Conservation (phyloP, 2,888 invertebrate species). For the Helleia helle region DNA sequence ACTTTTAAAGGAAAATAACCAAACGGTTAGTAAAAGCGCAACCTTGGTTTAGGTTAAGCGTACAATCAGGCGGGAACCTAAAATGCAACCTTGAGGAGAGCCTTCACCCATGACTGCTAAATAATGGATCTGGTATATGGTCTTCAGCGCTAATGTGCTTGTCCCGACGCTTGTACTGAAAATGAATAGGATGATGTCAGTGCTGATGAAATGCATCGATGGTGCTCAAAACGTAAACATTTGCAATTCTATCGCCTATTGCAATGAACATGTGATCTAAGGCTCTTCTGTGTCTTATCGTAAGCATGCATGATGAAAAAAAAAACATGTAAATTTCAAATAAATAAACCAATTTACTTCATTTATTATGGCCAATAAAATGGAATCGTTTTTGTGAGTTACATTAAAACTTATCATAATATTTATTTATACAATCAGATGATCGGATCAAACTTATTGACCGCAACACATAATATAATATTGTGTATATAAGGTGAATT, state of each 20-base stretch:
- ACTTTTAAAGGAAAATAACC: constrained; percentile 2
- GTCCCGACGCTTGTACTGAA: constrained; percentile 69
- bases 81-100: constrained; percentile 53
- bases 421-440: no score
- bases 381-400: no score
- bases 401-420: no score
- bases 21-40: constrained; percentile 47
- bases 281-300: no score
- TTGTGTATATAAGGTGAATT: no score
- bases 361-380: no score
- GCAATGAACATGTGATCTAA: constrained; percentile 2
- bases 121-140: constrained; percentile 43
- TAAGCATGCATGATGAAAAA: no score
- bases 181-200: constrained; percentile 55
- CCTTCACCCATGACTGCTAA: constrained; percentile 42
- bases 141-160: constrained; percentile 64
- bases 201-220: constrained; percentile 16
- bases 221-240: neutral
- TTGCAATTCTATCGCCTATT: neutral
- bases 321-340: no score
- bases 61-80: constrained; percentile 41
- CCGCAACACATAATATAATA: no score
- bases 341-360: no score
- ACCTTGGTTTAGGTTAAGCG: constrained; percentile 38
- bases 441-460: no score